Evolutionary conservation across 2,113 vertebrate species (phyloP).

Genomic region (Electrona antarctica): DNA sequence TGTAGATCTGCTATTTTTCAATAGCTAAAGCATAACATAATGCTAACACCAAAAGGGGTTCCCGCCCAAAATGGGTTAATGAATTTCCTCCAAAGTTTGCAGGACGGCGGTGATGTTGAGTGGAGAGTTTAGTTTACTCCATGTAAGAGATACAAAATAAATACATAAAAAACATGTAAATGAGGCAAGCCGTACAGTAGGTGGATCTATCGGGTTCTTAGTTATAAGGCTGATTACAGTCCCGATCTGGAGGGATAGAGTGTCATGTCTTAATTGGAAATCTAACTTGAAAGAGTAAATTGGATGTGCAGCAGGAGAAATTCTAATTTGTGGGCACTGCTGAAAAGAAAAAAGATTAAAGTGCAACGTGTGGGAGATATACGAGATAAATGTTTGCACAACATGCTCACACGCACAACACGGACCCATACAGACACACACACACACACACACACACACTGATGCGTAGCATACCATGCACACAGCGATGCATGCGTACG

Average conservation of each 20-base stretch:
- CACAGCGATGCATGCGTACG: background rate
- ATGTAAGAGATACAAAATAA: too few relatives aligned
- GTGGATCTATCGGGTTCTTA: background rate
- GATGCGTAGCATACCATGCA: background rate
- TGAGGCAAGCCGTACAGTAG: background rate
- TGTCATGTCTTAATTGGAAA: slow-evolving; percentile 34
- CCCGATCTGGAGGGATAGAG: slow-evolving; percentile 12
- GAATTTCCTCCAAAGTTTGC: too few relatives aligned
- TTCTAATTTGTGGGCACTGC: slow-evolving; percentile 20
- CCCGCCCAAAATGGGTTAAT: too few relatives aligned
- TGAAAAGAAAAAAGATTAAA: slow-evolving; percentile 22
- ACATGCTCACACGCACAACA: too few relatives aligned
- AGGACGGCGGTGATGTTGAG: too few relatives aligned
- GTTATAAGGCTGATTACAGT: slow-evolving; percentile 5
- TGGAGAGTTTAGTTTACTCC: too few relatives aligned
- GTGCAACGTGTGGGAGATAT: slow-evolving; percentile 6
- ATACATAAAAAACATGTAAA: too few relatives aligned
- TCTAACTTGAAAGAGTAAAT: slow-evolving; percentile 32
- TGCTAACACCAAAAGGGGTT: too few relatives aligned
- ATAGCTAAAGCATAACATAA: too few relatives aligned
- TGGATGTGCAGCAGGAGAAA: slow-evolving; percentile 28
- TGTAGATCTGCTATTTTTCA: too few relatives aligned
- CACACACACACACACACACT: background rate
- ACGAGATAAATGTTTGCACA: too few relatives aligned
- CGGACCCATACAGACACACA: background rate